Percentiles rank a stretch among this genome's conserved stretches.
phyloP scores from a whole-genome alignment of 1,140 invertebrate genomes.

The Drosophila obscura region DNA sequence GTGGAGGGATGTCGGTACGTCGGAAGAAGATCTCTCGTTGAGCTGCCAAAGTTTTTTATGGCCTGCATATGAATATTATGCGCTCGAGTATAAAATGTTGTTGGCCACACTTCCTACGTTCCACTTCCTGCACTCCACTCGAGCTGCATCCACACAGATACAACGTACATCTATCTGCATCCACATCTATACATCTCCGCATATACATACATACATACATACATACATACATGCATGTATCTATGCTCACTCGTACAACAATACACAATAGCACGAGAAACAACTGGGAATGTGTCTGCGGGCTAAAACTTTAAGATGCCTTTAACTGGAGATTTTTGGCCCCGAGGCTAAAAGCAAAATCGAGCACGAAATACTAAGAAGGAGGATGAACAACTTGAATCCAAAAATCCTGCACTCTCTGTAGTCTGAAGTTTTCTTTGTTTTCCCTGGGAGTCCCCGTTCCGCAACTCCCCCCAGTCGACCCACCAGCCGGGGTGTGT shows the following conservation, averaged over 20 bases:
- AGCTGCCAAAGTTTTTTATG: constrained; percentile 82
- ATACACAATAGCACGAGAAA: constrained; percentile 60
- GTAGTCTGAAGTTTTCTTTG: constrained; percentile 72
- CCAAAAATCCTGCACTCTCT: constrained; percentile 42
- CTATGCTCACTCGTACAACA: constrained; percentile 37
- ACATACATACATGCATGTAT: constrained; percentile 30
- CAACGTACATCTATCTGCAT: constrained; percentile 42
- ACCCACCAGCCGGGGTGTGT: constrained; percentile 35
- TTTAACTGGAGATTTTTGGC: constrained; percentile 57
- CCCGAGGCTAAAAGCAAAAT: constrained; percentile 33
- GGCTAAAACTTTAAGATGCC: constrained; percentile 57
- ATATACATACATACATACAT: constrained; percentile 22
- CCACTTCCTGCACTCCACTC: constrained; percentile 77
- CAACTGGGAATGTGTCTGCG: constrained; percentile 27
- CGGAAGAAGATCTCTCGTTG: constrained; percentile 75
- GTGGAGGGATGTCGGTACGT: constrained; percentile 26
- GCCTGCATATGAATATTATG: constrained; percentile 81
- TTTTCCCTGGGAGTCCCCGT: constrained; percentile 34
- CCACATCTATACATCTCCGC: constrained; percentile 50
- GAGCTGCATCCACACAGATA: constrained; percentile 42
- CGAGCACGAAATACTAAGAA: constrained; percentile 19
- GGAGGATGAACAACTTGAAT: constrained; percentile 35
- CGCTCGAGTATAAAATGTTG: constrained; percentile 82
- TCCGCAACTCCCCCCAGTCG: not conserved
- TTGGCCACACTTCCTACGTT: constrained; percentile 81